A percentile compares a stretch with the other conserved stretches of the same genome.
These are phyloP conservation scores for Crotalus tigris DNA, from an alignment of 2,113 vertebrate genomes.

Conservation along the genomic window DNA sequence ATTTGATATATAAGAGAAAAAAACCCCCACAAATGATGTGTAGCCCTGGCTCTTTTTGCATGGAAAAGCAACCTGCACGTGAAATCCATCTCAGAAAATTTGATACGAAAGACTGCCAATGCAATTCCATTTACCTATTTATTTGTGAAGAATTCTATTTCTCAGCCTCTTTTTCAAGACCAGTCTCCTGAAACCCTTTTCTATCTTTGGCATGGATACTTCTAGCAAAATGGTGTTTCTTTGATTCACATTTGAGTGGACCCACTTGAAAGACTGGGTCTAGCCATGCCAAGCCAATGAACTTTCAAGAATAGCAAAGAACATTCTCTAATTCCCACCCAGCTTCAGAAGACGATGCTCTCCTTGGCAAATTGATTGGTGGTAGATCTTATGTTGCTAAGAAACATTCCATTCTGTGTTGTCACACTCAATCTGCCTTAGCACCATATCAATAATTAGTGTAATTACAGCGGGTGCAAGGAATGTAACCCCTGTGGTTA, in stretches of 20 bases:
- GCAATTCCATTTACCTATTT: neutral
- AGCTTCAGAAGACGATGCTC: conserved; percentile 1
- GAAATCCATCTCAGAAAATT: neutral
- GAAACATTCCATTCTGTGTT: conserved; percentile 38
- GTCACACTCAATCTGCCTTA: conserved; percentile 48
- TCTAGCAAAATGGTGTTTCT: neutral
- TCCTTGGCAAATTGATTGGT: conserved; percentile 17
- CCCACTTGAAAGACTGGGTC: neutral
- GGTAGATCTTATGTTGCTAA: conserved; percentile 19
- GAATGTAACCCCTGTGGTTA: conserved; percentile 66
- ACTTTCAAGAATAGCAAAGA: neutral
- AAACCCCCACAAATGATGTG: neutral
- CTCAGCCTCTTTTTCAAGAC: neutral
- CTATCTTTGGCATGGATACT: neutral
- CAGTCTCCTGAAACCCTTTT: neutral
- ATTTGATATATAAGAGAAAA: no score
- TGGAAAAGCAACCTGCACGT: neutral
- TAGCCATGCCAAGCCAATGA: neutral
- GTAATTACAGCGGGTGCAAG: conserved; percentile 66
- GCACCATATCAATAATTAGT: conserved; percentile 59
- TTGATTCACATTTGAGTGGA: neutral
- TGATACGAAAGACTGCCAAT: neutral
- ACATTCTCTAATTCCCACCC: neutral
- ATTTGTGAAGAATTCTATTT: neutral
- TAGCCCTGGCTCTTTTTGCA: neutral